Evolutionary conservation across 2,888 invertebrate species (phyloP).

Genomic region (Ypsolopha scabrella): DNA sequence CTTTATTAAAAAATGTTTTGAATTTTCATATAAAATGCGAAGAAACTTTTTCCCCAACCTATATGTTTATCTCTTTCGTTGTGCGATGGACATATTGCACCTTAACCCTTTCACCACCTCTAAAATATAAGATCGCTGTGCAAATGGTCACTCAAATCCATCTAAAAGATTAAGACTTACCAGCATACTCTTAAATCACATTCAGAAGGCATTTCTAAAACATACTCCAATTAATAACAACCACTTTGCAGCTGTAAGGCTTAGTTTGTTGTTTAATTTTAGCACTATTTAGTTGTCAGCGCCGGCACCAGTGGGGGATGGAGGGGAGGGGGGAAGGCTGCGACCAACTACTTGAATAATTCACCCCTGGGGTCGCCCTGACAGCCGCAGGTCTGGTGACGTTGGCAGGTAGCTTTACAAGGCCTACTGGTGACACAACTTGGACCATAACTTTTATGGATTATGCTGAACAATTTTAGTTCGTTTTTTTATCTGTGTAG

Average conservation of each 20-base stretch:
- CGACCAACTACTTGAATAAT: neutral
- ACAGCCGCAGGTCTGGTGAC: neutral
- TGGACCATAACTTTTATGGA: neutral
- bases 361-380: neutral
- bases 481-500: neutral
- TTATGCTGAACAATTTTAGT: neutral
- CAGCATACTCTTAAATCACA: no score
- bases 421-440: neutral
- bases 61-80: no score
- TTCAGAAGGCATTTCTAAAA: neutral
- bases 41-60: no score
- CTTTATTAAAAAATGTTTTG: no score
- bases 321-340: neutral
- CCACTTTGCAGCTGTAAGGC: conserved; percentile 1
- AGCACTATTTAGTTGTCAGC: neutral
- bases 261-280: conserved; percentile 1
- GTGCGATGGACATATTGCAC: no score
- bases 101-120: neutral
- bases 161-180: neutral
- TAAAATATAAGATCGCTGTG: neutral
- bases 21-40: no score
- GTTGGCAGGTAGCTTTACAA: neutral
- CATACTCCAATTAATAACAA: neutral
- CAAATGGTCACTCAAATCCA: neutral
- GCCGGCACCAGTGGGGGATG: neutral